Evolutionary conservation across 2,888 invertebrate genomes (phyloP), one percentile per base, ranked within the genome.

Genomic region (Hydrotaea diabolus): DNA sequence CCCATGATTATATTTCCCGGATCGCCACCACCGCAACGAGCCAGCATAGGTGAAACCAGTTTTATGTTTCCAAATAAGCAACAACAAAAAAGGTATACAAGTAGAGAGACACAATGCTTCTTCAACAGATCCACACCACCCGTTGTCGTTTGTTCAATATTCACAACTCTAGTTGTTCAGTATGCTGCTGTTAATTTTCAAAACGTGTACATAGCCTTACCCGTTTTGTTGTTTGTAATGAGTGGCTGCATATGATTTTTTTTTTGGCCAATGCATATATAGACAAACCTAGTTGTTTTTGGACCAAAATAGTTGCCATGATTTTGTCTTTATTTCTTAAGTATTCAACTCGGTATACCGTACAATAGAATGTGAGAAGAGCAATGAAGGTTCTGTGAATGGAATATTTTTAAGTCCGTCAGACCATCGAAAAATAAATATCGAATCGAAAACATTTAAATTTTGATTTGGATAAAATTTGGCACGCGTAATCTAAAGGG

Each of bases 11-110:
- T 93, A 82, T 93, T 93, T 83, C 94, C 93, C 0, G 94, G 94
- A 43, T 94, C 94, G 23, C 94, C 94, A 7, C 94, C 94, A 23
- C 94, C 94, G 3, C 93, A 93, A 85, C 89, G 93, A 85, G 91
- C 92, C 46, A 91, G 89, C 86, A 90, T 91, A 80, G 91, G 90
- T 72, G 92, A 92, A 87, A 91, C 91, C 71, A 91, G 90, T 88
- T 91, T 90, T 87, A 89, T 90, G 87, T 92, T 91, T 88, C 91
- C 92, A 69, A 90, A 91, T 86, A 91, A 91, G 86, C 91, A 90
- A 87, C 94, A 94, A 8, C 94, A 94, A 43, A 93, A 93, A 89
- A 89, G 90, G 90, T 89, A 89, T 87, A 87, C 85, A 87, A 87
- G 86, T 86, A 88, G 86, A 86, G 86, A 86, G 85, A 86, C 85